phyloP scores from a whole-genome alignment of 2,888 invertebrate species.

The Brachypalpus laphriformis region DNA sequence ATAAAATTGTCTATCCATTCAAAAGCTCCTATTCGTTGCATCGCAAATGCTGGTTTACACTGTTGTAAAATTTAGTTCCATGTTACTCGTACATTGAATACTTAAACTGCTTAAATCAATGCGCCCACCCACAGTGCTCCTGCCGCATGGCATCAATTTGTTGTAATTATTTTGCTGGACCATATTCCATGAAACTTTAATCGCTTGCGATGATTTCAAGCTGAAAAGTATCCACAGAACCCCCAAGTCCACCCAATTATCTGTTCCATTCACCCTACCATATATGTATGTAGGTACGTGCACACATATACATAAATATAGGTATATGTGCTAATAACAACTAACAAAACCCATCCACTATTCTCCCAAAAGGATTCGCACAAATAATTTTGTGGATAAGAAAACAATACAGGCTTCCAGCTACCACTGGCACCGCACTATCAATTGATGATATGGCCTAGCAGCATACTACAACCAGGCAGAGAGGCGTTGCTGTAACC shows the following conservation, averaged over 20 bases:
- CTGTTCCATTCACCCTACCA: not conserved
- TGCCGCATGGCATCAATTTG: slow-evolving; percentile 51
- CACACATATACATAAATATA: not conserved
- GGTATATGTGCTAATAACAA: slow-evolving; percentile 48
- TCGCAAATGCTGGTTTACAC: slow-evolving; percentile 60
- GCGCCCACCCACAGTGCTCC: not conserved
- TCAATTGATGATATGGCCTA: slow-evolving; percentile 67
- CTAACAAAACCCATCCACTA: slow-evolving; percentile 62
- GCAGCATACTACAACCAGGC: slow-evolving; percentile 16
- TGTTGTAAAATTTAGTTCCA: slow-evolving; percentile 67
- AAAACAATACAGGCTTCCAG: slow-evolving; percentile 67
- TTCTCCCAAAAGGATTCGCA: slow-evolving; percentile 67
- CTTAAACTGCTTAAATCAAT: slow-evolving; percentile 15
- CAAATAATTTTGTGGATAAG: slow-evolving; percentile 74
- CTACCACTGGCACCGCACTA: slow-evolving; percentile 64
- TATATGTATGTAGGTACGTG: not conserved
- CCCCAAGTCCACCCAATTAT: slow-evolving; percentile 22
- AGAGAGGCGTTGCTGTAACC: slow-evolving; percentile 60
- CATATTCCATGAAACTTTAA: slow-evolving; percentile 66
- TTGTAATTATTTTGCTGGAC: slow-evolving; percentile 65
- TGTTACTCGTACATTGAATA: slow-evolving; percentile 35
- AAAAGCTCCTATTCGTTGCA: slow-evolving; percentile 59
- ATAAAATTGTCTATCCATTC: slow-evolving; percentile 32
- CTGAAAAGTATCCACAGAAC: slow-evolving; percentile 27
- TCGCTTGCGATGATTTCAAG: slow-evolving; percentile 61